Percentiles rank a stretch among this genome's conserved stretches.
These are phyloP conservation scores for Oophaga sylvatica DNA, from an alignment of 2,797 vertebrate species.

Conservation along the genomic window DNA sequence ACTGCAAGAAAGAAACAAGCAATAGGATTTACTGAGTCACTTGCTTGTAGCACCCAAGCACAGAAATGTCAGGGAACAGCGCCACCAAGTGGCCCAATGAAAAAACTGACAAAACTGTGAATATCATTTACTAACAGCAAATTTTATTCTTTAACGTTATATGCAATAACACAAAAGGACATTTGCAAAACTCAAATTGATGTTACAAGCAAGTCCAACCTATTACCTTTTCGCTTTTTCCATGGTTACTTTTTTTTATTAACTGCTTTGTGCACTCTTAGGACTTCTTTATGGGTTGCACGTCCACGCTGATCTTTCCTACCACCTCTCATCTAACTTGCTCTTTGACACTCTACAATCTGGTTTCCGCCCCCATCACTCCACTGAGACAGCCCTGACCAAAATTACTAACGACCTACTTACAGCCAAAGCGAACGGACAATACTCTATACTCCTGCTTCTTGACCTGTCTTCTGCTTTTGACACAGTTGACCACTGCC, in stretches of 20 bases:
- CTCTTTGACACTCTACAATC: no score
- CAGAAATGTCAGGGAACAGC: background rate
- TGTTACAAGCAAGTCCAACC: background rate
- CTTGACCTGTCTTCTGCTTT: no score
- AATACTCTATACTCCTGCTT: no score
- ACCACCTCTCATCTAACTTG: no score
- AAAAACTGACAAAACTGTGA: background rate
- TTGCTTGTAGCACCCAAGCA: background rate
- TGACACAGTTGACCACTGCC: no score
- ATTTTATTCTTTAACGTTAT: background rate
- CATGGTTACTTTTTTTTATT: background rate
- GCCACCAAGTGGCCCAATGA: slow-evolving; percentile 9
- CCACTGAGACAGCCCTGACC: no score
- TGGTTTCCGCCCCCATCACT: no score
- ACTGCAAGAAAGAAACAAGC: background rate
- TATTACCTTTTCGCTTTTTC: background rate
- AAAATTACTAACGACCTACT: no score
- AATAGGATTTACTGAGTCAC: background rate
- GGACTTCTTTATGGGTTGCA: no score
- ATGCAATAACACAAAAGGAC: background rate
- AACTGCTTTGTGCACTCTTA: background rate
- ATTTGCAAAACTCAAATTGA: background rate
- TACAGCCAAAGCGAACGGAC: no score
- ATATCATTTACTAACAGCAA: background rate
- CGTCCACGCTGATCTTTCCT: no score